Evolutionary conservation across 2,797 vertebrate species (phyloP).

Genomic region (Brachymystax lenok): DNA sequence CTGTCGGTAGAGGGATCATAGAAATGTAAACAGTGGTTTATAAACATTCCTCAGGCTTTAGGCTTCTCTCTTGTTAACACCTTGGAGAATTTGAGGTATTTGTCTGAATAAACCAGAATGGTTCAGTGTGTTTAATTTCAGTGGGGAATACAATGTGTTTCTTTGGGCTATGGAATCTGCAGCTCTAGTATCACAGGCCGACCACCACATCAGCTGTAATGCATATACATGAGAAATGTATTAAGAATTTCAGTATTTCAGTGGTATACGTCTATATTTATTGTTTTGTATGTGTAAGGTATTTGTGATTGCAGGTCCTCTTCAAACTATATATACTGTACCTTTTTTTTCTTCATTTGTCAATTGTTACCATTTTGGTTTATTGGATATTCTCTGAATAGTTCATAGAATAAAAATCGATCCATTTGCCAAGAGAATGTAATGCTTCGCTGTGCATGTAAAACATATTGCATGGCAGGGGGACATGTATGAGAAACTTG

Average conservation of each 20-base stretch:
- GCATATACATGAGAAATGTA: background rate
- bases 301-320: background rate
- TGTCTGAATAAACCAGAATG: background rate
- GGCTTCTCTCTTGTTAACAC: background rate
- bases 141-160: background rate
- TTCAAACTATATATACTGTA: background rate
- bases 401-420: background rate
- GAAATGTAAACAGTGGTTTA: background rate
- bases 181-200: background rate
- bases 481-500: background rate
- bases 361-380: background rate
- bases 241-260: background rate
- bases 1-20: background rate
- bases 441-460: background rate
- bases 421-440: background rate
- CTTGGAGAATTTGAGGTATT: background rate
- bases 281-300: background rate
- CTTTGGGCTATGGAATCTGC: background rate
- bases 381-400: background rate
- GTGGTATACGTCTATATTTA: background rate
- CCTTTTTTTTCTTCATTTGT: background rate
- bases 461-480: background rate
- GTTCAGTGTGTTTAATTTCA: background rate
- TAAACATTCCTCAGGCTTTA: background rate
- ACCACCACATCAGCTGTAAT: background rate